Percentiles rank a stretch among this genome's conserved stretches.
Conservation (phyloP, 2,888 invertebrate species). For the Balanococcus diminutus region DNA sequence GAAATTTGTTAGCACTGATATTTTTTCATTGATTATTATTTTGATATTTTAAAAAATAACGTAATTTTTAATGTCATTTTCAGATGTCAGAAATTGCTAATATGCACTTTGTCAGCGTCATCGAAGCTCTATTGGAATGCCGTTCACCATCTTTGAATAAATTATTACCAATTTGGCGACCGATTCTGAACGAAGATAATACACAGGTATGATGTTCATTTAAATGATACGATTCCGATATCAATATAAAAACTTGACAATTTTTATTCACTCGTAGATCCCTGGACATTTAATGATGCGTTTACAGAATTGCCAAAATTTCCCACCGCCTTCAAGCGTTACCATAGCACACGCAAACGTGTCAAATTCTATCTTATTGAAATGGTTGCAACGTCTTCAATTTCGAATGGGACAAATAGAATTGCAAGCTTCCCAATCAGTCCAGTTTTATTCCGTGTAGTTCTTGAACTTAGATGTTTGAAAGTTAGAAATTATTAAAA, state of each 20-base stretch:
- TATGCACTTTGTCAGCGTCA: conserved; percentile 90
- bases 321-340: conserved; percentile 65
- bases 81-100: conserved; percentile 98
- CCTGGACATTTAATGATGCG: conserved; percentile 87
- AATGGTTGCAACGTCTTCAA: conserved; percentile 90
- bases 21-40: conserved; percentile 7
- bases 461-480: background rate
- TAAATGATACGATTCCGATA: background rate
- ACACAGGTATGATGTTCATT: conserved; percentile 68
- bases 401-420: conserved; percentile 99
- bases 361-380: conserved; percentile 63
- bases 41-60: background rate
- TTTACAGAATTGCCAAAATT: conserved; percentile 86
- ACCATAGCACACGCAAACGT: conserved; percentile 63
- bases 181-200: conserved; percentile 91
- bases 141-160: conserved; percentile 91
- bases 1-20: conserved; percentile 73
- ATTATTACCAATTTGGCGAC: conserved; percentile 93
- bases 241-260: background rate
- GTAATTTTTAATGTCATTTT: conserved; percentile 57
- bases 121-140: conserved; percentile 94
- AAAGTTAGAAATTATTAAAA: background rate
- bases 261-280: conserved; percentile 67
- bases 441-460: conserved; percentile 82
- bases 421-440: conserved; percentile 87